These are phyloP conservation scores for Acleris holmiana DNA, from an alignment of 2,888 invertebrate genomes.

Conservation along the genomic window DNA sequence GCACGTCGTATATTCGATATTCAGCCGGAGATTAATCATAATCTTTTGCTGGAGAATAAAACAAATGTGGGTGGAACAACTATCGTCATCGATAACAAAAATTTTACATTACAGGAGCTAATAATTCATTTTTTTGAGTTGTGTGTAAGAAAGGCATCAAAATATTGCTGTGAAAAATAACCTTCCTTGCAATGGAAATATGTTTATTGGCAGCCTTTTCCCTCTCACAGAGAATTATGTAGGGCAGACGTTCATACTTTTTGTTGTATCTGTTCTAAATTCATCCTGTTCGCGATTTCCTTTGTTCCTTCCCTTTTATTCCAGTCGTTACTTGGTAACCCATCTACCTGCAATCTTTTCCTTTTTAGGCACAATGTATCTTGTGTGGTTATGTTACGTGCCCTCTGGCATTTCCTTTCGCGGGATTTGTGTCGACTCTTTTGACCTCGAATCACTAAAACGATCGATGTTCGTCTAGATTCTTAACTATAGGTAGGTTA, in stretches of 20 bases:
- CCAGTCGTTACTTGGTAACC: slow-evolving; percentile 24
- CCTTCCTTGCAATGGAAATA: slow-evolving; percentile 7
- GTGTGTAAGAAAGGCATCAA: no score
- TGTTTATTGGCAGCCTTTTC: slow-evolving; percentile 22
- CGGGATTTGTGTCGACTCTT: slow-evolving; percentile 27
- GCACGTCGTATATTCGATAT: slow-evolving; percentile 15
- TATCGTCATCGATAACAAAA: neutral
- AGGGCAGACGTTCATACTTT: slow-evolving; percentile 18
- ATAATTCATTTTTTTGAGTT: no score
- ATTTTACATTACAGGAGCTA: no score
- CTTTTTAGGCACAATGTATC: slow-evolving; percentile 31
- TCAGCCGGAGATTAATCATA: slow-evolving; percentile 26
- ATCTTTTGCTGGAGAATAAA: slow-evolving; percentile 8
- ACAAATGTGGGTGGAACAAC: neutral
- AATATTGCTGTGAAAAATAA: no score
- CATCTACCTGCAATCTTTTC: slow-evolving; percentile 32
- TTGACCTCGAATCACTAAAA: slow-evolving; percentile 34
- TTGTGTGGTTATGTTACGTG: slow-evolving; percentile 33
- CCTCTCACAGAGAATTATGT: slow-evolving; percentile 9
- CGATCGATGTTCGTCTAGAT: slow-evolving; percentile 15
- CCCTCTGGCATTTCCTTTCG: slow-evolving; percentile 32
- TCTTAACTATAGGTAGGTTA: slow-evolving; percentile 15
- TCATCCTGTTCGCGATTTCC: slow-evolving; percentile 27
- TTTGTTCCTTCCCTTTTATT: slow-evolving; percentile 35
- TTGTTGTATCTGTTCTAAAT: slow-evolving; percentile 32